Conservation (phyloP, 2,888 invertebrate species). For the Dromius quadrimaculatus region DNA sequence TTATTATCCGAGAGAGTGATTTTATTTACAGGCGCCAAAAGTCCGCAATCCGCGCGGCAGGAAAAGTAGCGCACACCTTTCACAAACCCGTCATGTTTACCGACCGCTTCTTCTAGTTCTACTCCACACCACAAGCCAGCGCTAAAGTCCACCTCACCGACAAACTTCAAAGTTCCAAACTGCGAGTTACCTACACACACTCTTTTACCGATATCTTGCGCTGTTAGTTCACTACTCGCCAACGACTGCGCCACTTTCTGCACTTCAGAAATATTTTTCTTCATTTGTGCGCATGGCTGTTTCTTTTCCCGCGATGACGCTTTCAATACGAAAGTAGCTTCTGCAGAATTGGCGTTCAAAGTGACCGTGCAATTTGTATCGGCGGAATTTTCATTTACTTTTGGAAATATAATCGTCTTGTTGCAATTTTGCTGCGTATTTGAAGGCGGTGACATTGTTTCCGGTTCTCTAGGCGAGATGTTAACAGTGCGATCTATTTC, state of each 20-base stretch:
- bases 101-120: constrained; percentile 70
- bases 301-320: constrained; percentile 3
- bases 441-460: constrained; percentile 17
- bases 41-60: constrained; percentile 71
- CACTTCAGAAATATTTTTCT: too few relatives aligned
- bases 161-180: constrained; percentile 70
- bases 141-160: constrained; percentile 70
- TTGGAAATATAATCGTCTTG: constrained; percentile 1
- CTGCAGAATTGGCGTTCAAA: constrained; percentile 42
- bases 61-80: constrained; percentile 74
- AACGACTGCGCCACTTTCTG: constrained; percentile 26
- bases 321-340: constrained; percentile 43
- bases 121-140: constrained; percentile 76
- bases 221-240: constrained; percentile 28
- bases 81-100: constrained; percentile 75
- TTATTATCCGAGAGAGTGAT: constrained; percentile 62
- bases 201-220: constrained; percentile 60
- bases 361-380: constrained; percentile 37
- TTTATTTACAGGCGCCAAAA: constrained; percentile 74
- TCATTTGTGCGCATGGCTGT: constrained; percentile 50
- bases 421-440: constrained; percentile 11
- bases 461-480: background rate
- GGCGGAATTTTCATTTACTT: background rate
- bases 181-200: constrained; percentile 62
- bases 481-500: constrained; percentile 14